Evolutionary conservation across 2,888 invertebrate species (phyloP), one percentile per base, ranked within the genome.

Genomic region (Pristionchus exspectatus): DNA sequence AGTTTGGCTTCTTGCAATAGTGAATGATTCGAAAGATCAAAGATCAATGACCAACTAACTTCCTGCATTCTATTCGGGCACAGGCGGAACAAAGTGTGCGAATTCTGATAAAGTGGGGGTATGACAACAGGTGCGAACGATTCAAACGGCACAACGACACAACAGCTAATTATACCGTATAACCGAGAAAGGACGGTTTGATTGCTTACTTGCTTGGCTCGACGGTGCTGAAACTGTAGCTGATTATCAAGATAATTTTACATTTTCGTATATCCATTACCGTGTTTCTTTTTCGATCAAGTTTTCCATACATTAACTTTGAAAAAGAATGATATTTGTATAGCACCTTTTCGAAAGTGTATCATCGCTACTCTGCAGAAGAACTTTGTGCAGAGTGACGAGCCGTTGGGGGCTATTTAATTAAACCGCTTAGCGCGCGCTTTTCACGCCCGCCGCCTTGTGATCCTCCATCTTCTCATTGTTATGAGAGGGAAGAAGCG

Each of bases 151-250:
- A 21, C 4, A 63, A 69, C 24, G 12, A 14, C 81, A 81, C 81
- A 81, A 81, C 81, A 81, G 12, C n/a, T 54, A 50, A 54, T 50
- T 81, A 81, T 81, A 81, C 81, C 81, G 81, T 81, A 81, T 50
- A 21, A 74, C 38, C 44, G 74, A 24, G 50, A 44, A 12, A 12
- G 24, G 81, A n/a, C 30, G 38, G 38, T n/a, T n/a, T n/a, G n/a
- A 69, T 21, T 38, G 50, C 81, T 81, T 33, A 81, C 81, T n/a
- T 54, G 81, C 81, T 81, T 12, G 81, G 81, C 81, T 81, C 81
- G 81, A 81, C 81, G 27, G 81, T 81, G 81, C 81, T 81, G 81
- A 24, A 81, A 81, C 44, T 50, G 44, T 50, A 50, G 7, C 44
- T 50, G 44, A 50, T 50, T 50, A 7, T 50, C 44, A 50, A 50